phyloP scores from a whole-genome alignment of 2,888 invertebrate species.

The Cordilura impudica region DNA sequence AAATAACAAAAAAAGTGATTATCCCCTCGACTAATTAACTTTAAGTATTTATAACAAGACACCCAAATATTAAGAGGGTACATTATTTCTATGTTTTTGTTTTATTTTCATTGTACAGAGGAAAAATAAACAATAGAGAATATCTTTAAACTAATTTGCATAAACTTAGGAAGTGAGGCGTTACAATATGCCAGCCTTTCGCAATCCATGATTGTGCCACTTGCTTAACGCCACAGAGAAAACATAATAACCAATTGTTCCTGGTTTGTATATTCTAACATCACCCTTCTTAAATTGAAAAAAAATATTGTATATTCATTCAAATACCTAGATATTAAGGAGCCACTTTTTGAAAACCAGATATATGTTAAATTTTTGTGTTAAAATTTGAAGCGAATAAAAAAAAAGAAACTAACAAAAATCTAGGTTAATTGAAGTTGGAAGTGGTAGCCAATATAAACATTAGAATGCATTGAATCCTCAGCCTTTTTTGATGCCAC shows the following conservation, averaged over 20 bases:
- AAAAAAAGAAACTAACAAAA: no score
- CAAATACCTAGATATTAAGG: neutral
- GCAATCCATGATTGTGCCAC: slow-evolving; percentile 45
- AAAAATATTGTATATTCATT: neutral
- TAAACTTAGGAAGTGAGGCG: slow-evolving; percentile 52
- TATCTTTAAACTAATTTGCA: slow-evolving; percentile 48
- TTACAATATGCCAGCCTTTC: slow-evolving; percentile 50
- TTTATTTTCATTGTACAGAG: neutral
- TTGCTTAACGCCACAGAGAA: slow-evolving; percentile 32
- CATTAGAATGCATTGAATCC: no score
- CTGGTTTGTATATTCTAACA: neutral
- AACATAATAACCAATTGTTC: neutral
- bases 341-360: neutral
- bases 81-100: slow-evolving; percentile 25
- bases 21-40: slow-evolving; percentile 56
- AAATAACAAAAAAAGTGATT: slow-evolving; percentile 23
- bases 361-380: no score
- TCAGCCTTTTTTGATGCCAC: no score
- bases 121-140: slow-evolving; percentile 2
- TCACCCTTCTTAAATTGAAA: neutral
- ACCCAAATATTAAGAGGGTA: slow-evolving; percentile 31
- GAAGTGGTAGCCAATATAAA: no score
- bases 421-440: no score
- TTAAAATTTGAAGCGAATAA: no score
- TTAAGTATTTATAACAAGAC: slow-evolving; percentile 31